phyloP scores from a whole-genome alignment of 2,113 vertebrate genomes.

The Calyptommatus sinebrachiatus region DNA sequence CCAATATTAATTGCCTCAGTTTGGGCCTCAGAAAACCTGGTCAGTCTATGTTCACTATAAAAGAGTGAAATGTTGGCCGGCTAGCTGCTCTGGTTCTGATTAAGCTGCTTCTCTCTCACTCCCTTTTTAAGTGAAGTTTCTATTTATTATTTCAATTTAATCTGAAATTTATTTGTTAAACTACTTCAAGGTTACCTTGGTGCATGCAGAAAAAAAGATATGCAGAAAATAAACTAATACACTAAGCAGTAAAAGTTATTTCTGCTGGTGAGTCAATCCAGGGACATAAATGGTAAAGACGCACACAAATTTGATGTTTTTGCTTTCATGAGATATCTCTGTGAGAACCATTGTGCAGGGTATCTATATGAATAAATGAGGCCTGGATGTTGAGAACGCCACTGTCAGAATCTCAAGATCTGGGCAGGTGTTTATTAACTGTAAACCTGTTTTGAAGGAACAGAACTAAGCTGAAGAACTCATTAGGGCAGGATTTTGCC shows the following conservation, averaged over 20 bases:
- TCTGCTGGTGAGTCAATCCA: slow-evolving; percentile 41
- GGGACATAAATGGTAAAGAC: slow-evolving; percentile 54
- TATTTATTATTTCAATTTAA: too few species aligned
- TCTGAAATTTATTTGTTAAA: too few species aligned
- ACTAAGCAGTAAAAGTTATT: slow-evolving; percentile 47
- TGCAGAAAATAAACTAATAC: slow-evolving; percentile 1
- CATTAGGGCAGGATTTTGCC: not conserved
- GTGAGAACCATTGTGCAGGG: slow-evolving; percentile 56
- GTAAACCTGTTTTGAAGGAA: not conserved
- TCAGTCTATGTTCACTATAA: too few species aligned
- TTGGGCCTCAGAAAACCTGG: too few species aligned
- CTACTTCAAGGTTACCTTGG: too few species aligned
- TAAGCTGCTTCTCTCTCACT: too few species aligned
- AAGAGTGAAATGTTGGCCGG: too few species aligned
- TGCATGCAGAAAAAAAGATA: too few species aligned
- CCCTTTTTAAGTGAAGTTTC: too few species aligned
- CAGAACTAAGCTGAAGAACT: not conserved
- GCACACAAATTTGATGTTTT: slow-evolving; percentile 50
- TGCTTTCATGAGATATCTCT: slow-evolving; percentile 53
- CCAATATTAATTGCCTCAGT: too few species aligned
- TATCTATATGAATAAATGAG: slow-evolving; percentile 48
- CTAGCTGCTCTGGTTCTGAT: too few species aligned
- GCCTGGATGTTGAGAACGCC: too few species aligned
- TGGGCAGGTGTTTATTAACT: slow-evolving; percentile 4
- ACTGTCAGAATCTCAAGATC: slow-evolving; percentile 28